Percentiles rank a stretch among this genome's conserved stretches.
Evolutionary conservation across 2,888 invertebrate genomes (phyloP).

Genomic region (Lycophotia porphyrea): DNA sequence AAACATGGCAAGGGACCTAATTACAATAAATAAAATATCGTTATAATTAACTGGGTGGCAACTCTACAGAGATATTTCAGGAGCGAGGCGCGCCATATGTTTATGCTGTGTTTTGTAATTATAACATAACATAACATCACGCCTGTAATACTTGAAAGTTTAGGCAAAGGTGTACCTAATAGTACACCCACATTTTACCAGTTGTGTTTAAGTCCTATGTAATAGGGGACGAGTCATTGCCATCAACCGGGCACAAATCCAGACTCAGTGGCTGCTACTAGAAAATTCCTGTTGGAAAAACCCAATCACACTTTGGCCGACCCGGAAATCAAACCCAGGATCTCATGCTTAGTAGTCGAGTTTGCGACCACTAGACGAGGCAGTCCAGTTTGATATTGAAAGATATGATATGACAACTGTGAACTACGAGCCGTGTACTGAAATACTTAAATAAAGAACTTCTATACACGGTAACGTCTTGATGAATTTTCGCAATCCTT

Average conservation of each 20-base stretch:
- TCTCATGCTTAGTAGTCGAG: background rate
- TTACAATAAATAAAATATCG: slow-evolving; percentile 28
- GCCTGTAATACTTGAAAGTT: background rate
- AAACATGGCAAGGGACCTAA: background rate
- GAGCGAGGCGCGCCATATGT: slow-evolving; percentile 3
- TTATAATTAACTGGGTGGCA: slow-evolving; percentile 22
- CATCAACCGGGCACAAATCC: background rate
- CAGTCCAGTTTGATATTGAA: background rate
- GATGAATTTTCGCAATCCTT: background rate
- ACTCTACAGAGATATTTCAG: slow-evolving; percentile 18
- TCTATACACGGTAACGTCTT: background rate
- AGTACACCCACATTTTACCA: background rate
- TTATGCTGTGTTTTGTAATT: slow-evolving; percentile 19
- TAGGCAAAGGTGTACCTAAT: background rate
- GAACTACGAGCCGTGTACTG: background rate
- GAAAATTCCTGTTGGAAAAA: background rate
- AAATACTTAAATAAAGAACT: background rate
- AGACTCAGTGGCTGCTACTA: background rate
- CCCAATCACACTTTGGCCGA: background rate
- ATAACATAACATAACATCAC: background rate
- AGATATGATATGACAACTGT: background rate
- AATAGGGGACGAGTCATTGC: background rate
- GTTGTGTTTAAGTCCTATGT: background rate
- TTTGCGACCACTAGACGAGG: background rate
- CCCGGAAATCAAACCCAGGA: background rate